Percentiles rank a stretch among this genome's conserved stretches.
Conservation (phyloP, 2,888 invertebrate genomes). For the Itoplectis maculator region DNA sequence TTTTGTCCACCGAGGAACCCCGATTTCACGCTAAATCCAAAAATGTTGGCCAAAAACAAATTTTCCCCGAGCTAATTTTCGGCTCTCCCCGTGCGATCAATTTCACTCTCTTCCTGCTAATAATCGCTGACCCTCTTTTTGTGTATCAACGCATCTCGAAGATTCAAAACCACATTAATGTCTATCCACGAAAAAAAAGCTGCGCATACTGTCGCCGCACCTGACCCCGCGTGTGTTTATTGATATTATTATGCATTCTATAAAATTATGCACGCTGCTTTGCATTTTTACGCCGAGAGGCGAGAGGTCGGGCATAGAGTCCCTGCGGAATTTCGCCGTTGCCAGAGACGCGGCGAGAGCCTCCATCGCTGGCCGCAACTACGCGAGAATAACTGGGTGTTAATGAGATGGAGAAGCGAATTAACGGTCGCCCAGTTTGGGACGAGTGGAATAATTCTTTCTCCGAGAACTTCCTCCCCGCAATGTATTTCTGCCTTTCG, state of each 20-base stretch:
- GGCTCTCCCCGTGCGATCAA: background rate
- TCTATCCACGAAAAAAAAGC: background rate
- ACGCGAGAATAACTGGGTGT: constrained; percentile 52
- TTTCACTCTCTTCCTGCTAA: background rate
- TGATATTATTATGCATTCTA: constrained; percentile 69
- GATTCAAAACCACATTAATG: background rate
- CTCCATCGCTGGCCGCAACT: constrained; percentile 23
- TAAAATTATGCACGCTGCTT: constrained; percentile 69
- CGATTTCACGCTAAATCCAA: background rate
- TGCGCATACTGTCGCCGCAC: constrained; percentile 16
- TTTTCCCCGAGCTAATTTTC: constrained; percentile 10
- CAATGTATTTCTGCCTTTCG: constrained; percentile 19
- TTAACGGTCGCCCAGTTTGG: constrained; percentile 56
- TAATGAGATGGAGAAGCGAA: constrained; percentile 64
- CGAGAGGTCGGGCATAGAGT: background rate
- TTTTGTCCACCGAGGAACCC: constrained; percentile 41
- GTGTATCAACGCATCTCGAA: background rate
- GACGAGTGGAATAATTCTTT: constrained; percentile 58
- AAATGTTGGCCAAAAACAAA: constrained; percentile 4
- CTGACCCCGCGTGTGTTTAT: constrained; percentile 66
- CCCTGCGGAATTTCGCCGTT: constrained; percentile 25
- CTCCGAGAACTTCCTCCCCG: constrained; percentile 43
- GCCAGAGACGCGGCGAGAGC: constrained; percentile 23
- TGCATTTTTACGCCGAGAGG: constrained; percentile 70
- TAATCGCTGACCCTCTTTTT: too few species aligned